These are phyloP conservation scores for Carabus problematicus DNA, from an alignment of 2,888 invertebrate genomes.

Conservation along the genomic window DNA sequence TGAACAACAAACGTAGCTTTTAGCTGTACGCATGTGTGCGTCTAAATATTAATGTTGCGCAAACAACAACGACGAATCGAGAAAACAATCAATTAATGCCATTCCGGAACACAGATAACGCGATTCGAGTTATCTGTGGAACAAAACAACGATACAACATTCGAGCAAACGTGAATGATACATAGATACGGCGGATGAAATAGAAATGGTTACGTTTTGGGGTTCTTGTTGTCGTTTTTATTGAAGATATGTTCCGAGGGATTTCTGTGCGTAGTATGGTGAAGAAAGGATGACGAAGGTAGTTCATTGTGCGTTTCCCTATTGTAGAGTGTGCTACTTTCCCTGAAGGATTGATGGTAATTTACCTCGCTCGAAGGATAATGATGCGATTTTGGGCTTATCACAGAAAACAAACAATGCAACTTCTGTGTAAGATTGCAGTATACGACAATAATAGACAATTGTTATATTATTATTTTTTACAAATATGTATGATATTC, in stretches of 20 bases:
- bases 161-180: too few relatives aligned
- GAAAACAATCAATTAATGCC: conserved; percentile 36
- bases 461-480: too few relatives aligned
- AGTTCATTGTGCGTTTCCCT: conserved; percentile 18
- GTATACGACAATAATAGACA: too few relatives aligned
- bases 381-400: conserved; percentile 1
- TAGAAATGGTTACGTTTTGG: conserved; percentile 10
- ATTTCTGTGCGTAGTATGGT: conserved; percentile 1
- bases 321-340: conserved; percentile 8
- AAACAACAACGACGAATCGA: conserved; percentile 27
- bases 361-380: conserved; percentile 2
- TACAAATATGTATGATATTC: too few relatives aligned
- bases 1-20: too few relatives aligned
- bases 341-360: conserved; percentile 7
- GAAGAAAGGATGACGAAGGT: conserved; percentile 20
- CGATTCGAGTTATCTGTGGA: conserved; percentile 12
- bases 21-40: too few relatives aligned
- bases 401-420: too few relatives aligned
- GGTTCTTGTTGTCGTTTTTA: conserved; percentile 12
- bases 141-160: conserved; percentile 6
- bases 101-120: conserved; percentile 16
- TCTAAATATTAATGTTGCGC: too few relatives aligned
- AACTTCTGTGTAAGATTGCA: too few relatives aligned
- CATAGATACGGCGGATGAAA: neutral
- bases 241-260: conserved; percentile 2